These are phyloP conservation scores for Brachyptera putata DNA, from an alignment of 2,888 invertebrate genomes.

Conservation along the genomic window DNA sequence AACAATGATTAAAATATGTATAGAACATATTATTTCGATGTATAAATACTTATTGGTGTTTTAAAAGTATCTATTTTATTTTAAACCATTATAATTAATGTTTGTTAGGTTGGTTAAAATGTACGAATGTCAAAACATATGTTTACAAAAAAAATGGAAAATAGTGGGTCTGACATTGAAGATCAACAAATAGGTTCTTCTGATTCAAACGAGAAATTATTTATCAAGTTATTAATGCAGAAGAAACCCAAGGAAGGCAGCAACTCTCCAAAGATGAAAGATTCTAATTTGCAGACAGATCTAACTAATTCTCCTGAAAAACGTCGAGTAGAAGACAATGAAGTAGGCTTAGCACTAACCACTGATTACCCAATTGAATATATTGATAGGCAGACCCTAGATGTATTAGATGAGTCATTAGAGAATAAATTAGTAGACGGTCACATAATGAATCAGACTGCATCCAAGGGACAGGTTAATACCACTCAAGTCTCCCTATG, in stretches of 20 bases:
- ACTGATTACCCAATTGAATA: too few relatives aligned
- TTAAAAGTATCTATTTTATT: too few relatives aligned
- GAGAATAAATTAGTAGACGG: background rate
- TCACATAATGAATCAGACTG: background rate
- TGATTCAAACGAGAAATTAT: constrained; percentile 29
- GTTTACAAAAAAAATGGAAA: too few relatives aligned
- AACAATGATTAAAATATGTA: too few relatives aligned
- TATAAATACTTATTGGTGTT: too few relatives aligned
- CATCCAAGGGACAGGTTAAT: constrained; percentile 23
- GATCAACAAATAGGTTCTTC: too few relatives aligned
- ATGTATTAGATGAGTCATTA: background rate
- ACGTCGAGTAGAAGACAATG: background rate
- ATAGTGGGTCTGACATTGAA: too few relatives aligned
- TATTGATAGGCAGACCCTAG: background rate
- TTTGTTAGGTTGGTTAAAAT: too few relatives aligned
- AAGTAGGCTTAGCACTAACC: background rate
- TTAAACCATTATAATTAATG: too few relatives aligned
- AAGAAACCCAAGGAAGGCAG: constrained; percentile 46
- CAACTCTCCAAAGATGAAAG: constrained; percentile 39
- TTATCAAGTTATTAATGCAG: constrained; percentile 44
- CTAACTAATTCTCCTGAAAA: constrained; percentile 9
- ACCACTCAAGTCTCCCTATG: constrained; percentile 37
- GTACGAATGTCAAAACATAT: too few relatives aligned
- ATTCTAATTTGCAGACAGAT: constrained; percentile 24
- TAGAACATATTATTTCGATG: too few relatives aligned